phyloP scores from a whole-genome alignment of 2,888 invertebrate species.

The Aleiodes testaceus region DNA sequence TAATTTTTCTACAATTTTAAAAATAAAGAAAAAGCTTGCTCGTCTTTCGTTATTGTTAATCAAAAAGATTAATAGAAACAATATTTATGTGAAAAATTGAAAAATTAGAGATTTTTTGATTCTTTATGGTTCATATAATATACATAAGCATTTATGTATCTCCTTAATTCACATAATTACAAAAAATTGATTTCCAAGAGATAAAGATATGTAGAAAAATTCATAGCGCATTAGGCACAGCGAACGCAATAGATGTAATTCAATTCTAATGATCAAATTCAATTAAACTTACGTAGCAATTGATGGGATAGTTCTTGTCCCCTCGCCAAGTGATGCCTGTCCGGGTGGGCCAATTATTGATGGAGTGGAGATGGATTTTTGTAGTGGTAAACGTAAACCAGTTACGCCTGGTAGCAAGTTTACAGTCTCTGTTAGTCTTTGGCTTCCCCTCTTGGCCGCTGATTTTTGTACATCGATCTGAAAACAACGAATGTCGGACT shows the following conservation, averaged over 20 bases:
- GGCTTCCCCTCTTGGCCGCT: conserved; percentile 75
- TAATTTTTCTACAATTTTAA: no score
- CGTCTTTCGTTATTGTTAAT: no score
- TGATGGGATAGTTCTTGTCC: conserved; percentile 74
- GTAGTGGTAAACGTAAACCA: conserved; percentile 83
- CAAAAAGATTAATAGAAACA: no score
- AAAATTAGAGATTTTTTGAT: no score
- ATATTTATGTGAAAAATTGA: no score
- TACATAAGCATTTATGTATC: no score
- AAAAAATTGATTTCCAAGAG: neutral
- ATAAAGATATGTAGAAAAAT: neutral
- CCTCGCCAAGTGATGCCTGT: conserved; percentile 76
- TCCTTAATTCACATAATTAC: neutral
- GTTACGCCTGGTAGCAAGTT: conserved; percentile 74
- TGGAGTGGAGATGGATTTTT: conserved; percentile 93
- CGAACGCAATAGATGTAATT: conserved; percentile 26
- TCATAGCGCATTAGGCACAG: conserved; percentile 40
- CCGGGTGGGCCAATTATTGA: conserved; percentile 85
- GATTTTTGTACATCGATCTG: conserved; percentile 78
- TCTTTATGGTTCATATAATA: no score
- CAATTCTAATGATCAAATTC: conserved; percentile 21
- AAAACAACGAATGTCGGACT: neutral
- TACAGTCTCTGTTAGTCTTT: conserved; percentile 72
- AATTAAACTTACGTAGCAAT: conserved; percentile 76
- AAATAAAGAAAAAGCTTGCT: no score